Percentiles rank a stretch among this genome's conserved stretches.
phyloP scores from a whole-genome alignment of 1,140 invertebrate genomes.

The Nixonia krombeini region DNA sequence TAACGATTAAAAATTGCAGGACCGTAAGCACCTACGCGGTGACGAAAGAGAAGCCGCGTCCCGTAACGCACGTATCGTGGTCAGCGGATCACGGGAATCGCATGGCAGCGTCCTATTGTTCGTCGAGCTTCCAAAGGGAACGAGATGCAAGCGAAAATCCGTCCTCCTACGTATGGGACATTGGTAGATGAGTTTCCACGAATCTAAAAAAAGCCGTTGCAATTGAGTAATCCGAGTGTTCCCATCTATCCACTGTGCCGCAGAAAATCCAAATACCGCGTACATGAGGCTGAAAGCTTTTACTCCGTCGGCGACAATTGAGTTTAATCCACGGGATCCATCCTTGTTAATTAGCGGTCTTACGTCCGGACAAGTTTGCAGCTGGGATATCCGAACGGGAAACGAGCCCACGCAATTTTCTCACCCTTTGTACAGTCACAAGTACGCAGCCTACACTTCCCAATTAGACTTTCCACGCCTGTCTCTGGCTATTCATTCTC shows the following conservation, averaged over 20 bases:
- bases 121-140: conserved; percentile 79
- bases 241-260: conserved; percentile 12
- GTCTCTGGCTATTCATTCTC: too few species aligned
- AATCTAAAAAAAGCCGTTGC: conserved; percentile 15
- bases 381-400: conserved; percentile 85
- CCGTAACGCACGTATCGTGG: conserved; percentile 89
- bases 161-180: conserved; percentile 90
- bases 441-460: too few species aligned
- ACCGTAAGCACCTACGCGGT: conserved; percentile 71
- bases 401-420: conserved; percentile 74
- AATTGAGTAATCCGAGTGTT: conserved; percentile 6
- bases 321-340: conserved; percentile 92
- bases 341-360: conserved; percentile 89
- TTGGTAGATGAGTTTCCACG: conserved; percentile 74
- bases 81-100: conserved; percentile 85
- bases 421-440: conserved; percentile 53
- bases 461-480: too few species aligned
- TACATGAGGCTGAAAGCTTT: conserved; percentile 81
- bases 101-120: conserved; percentile 88
- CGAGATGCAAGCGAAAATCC: conserved; percentile 67
- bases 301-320: conserved; percentile 83
- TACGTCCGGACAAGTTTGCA: conserved; percentile 87
- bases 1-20: conserved; percentile 40
- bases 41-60: conserved; percentile 76
- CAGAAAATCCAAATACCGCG: conserved; percentile 90